Base-by-base conservation (phyloP, 2,113 vertebrate species). In the Cepphus grylle region DNA sequence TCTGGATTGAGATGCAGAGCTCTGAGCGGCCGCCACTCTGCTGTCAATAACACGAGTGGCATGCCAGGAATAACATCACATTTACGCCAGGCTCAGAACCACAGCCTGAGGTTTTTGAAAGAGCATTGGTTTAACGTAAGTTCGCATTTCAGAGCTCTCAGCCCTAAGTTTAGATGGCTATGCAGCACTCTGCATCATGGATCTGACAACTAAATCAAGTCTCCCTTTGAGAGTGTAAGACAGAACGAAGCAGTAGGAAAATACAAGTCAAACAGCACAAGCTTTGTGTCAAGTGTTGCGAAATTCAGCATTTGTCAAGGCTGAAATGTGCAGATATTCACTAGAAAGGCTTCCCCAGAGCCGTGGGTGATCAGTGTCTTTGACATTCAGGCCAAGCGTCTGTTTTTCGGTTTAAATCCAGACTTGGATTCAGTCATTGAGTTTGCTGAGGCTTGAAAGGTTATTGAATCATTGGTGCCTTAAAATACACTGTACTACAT, bases 31-130 rank as follows among this genome's bases (percentile, higher is more conserved):
- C 0, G 0, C 15, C 38, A 42, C 92, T 91, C 96, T 65, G 59
- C 71, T 86, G 80, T 91, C 96, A 94, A 66, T 81, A 87, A 70
- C 47, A 38, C 3, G 29, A 93, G 70, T 74, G 83, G 66, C 42
- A 52, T 15, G 96, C 97, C 97, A 98, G 97, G 81, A 98, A 97
- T 76, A 97, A 95, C 74, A 95, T 30, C 56, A 45, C 67, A 61
- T 43, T 53, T 87, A 27, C 69, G 82, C 94, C 96, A 97, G 74
- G n/a, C 53, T 88, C 79, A 73, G 94, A 94, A 89, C 55, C 79
- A 77, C 91, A 87, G 81, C 63, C 80, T 36, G 73, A 87, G 89
- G 63, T 94, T 98, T 97, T 93, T 20, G 11, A 94, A 76, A 71
- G n/a, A 94, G 49, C 71, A n/a, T 30, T 82, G 38, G 49, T 88